Conservation (phyloP, 2,797 vertebrate genomes). For the Sebastes matsubarae region DNA sequence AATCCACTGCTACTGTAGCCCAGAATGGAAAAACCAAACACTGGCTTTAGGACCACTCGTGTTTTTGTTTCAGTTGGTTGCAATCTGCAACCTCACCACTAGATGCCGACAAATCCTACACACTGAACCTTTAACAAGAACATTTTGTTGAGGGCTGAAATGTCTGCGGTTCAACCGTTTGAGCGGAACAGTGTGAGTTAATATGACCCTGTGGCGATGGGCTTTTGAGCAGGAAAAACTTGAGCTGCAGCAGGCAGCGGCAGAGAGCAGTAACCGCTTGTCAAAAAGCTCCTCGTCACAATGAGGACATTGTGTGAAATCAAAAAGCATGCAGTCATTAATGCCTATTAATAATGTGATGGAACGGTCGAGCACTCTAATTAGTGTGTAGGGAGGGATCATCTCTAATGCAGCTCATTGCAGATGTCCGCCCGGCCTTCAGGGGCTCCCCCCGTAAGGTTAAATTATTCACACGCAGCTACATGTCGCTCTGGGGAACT, state of each 20-base stretch:
- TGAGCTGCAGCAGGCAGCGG: neutral
- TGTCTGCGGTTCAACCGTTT: conserved; percentile 5
- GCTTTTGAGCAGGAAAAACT: conserved; percentile 5
- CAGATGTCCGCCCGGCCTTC: conserved; percentile 58
- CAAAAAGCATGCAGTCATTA: conserved; percentile 42
- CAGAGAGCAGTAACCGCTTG: conserved; percentile 31
- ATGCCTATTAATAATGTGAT: conserved; percentile 43
- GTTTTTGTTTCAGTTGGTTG: too few species aligned
- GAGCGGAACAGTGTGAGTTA: conserved; percentile 6
- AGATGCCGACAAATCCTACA: too few species aligned
- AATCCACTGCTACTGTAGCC: too few species aligned
- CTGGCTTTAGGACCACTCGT: too few species aligned
- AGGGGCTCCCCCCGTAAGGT: conserved; percentile 33
- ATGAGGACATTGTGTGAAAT: conserved; percentile 26
- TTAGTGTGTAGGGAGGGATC: conserved; percentile 39
- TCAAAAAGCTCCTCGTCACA: conserved; percentile 26
- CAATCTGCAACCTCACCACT: too few species aligned
- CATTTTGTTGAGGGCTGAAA: conserved; percentile 2
- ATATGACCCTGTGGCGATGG: neutral
- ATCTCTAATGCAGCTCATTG: conserved; percentile 23
- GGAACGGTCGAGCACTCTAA: conserved; percentile 30
- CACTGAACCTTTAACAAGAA: neutral
- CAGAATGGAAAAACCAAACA: too few species aligned
- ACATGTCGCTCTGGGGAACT: conserved; percentile 44
- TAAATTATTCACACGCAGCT: conserved; percentile 64